Conservation (phyloP, 2,888 invertebrate genomes). For the Empis stercorea region DNA sequence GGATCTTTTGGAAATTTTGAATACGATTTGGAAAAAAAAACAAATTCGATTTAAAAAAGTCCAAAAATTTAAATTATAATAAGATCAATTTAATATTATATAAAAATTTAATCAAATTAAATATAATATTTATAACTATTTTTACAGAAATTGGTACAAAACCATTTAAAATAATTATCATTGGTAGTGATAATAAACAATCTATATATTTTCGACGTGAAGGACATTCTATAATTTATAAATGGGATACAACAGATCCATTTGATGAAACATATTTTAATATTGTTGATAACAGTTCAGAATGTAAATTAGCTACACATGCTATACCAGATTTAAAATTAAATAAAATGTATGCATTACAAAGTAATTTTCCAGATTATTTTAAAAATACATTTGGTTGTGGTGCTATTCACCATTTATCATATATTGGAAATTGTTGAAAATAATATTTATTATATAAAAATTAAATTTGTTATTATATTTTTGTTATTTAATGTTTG, state of each 20-base stretch:
- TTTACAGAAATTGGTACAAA: slow-evolving; percentile 44
- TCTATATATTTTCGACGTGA: slow-evolving; percentile 48
- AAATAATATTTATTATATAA: no score
- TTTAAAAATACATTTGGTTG: slow-evolving; percentile 48
- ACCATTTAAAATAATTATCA: slow-evolving; percentile 42
- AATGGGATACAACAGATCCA: slow-evolving; percentile 42
- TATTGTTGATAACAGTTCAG: slow-evolving; percentile 40
- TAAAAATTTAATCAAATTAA: no score
- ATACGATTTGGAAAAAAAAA: no score
- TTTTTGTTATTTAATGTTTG: no score
- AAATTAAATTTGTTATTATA: no score
- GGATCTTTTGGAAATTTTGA: no score
- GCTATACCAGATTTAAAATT: slow-evolving; percentile 44
- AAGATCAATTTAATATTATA: not conserved
- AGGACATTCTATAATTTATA: slow-evolving; percentile 42
- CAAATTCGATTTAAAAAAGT: no score
- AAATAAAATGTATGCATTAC: slow-evolving; percentile 44
- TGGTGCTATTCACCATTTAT: slow-evolving; percentile 43
- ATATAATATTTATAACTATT: not conserved
- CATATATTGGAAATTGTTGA: slow-evolving; percentile 2
- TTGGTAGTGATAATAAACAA: slow-evolving; percentile 49
- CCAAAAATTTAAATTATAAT: no score
- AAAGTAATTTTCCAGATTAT: slow-evolving; percentile 52
- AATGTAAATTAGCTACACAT: slow-evolving; percentile 44
- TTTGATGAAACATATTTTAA: slow-evolving; percentile 39